phyloP scores from a whole-genome alignment of 2,113 vertebrate species.

The Chaetorhynchus papuensis region DNA sequence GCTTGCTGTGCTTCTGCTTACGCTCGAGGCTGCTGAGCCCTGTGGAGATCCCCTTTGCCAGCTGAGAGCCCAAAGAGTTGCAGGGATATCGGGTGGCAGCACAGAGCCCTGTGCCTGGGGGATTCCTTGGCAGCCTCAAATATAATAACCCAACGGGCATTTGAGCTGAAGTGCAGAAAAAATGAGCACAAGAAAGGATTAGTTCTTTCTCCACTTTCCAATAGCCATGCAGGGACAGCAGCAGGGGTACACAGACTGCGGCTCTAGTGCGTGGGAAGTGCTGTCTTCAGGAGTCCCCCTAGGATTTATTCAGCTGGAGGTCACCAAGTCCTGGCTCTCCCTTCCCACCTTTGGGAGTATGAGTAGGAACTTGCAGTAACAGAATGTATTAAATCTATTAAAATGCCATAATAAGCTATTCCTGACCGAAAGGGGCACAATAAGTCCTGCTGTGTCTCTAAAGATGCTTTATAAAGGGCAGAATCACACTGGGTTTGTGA shows the following conservation, averaged over 20 bases:
- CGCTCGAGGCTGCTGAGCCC: rapidly evolving
- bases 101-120: not conserved
- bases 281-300: not conserved
- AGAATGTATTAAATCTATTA: not conserved
- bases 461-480: not conserved
- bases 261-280: not conserved
- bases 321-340: not conserved
- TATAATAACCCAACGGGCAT: not conserved
- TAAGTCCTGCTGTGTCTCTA: not conserved
- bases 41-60: not conserved
- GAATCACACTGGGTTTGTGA: not conserved
- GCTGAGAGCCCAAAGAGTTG: not conserved
- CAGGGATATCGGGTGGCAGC: not conserved
- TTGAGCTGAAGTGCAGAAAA: not conserved
- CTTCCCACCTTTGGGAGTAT: not conserved
- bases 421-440: not conserved
- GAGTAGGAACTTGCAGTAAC: not conserved
- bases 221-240: rapidly evolving
- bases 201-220: not conserved
- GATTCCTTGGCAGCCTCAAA: not conserved
- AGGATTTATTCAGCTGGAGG: not conserved
- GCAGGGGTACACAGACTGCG: not conserved
- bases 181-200: not conserved
- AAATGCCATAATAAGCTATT: not conserved
- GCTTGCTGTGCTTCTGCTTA: not conserved